Conservation (phyloP, 2,888 invertebrate genomes). For the Cabera pusaria region DNA sequence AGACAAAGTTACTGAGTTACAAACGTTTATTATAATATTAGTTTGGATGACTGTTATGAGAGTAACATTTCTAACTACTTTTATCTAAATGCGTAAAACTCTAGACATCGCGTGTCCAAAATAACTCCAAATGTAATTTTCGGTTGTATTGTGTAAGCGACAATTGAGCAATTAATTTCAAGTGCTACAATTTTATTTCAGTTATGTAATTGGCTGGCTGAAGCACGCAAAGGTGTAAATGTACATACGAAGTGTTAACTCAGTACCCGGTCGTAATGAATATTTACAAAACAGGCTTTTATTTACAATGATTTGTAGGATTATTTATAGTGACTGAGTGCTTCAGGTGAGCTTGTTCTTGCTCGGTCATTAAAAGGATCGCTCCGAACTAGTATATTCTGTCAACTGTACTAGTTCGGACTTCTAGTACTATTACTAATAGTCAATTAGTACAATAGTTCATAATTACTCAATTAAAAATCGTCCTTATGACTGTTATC, state of each 20-base stretch:
- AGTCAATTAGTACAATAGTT: too few relatives aligned
- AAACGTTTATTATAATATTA: too few relatives aligned
- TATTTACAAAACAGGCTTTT: background rate
- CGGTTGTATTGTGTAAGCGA: constrained; percentile 12
- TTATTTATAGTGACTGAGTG: background rate
- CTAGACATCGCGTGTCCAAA: constrained; percentile 10
- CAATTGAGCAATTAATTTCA: constrained; percentile 11
- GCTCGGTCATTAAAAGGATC: too few relatives aligned
- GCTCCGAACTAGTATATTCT: too few relatives aligned
- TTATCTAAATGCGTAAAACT: too few relatives aligned
- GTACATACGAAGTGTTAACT: constrained; percentile 2
- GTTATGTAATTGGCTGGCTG: constrained; percentile 10
- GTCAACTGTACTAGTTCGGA: too few relatives aligned
- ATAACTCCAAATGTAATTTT: constrained; percentile 1
- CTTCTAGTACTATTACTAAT: too few relatives aligned
- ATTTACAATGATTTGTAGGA: constrained; percentile 1
- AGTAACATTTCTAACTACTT: too few relatives aligned
- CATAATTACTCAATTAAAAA: too few relatives aligned
- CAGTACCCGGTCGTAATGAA: constrained; percentile 3
- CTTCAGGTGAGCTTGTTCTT: constrained; percentile 32
- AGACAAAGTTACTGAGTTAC: too few relatives aligned
- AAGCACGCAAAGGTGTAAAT: constrained; percentile 10
- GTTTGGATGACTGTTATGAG: too few relatives aligned
- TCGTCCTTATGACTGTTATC: too few relatives aligned
- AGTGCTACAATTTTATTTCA: constrained; percentile 10